A percentile compares a stretch with the other conserved stretches of the same genome.
phyloP scores from a whole-genome alignment of 2,888 invertebrate species.

The Malacosoma neustria region DNA sequence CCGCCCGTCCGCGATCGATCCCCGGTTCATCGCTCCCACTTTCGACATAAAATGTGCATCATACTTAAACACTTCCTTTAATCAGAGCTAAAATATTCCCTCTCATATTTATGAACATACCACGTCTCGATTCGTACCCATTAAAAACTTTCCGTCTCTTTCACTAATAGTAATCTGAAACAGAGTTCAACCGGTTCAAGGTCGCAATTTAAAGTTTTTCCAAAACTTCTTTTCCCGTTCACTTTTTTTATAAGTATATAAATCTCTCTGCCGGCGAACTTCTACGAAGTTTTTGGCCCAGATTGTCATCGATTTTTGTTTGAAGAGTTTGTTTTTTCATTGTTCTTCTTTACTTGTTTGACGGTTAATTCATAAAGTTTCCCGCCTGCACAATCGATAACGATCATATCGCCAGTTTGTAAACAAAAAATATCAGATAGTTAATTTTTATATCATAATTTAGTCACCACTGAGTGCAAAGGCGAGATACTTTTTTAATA shows the following conservation, averaged over 20 bases:
- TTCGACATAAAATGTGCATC: constrained; percentile 34
- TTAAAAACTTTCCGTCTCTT: constrained; percentile 59
- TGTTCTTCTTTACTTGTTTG: constrained; percentile 76
- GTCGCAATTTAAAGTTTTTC: constrained; percentile 77
- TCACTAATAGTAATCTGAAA: constrained; percentile 72
- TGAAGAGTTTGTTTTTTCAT: constrained; percentile 75
- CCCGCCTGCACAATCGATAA: constrained; percentile 66
- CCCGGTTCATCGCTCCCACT: constrained; percentile 51
- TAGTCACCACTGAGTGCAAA: too few relatives aligned
- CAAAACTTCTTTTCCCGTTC: constrained; percentile 69
- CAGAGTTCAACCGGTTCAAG: constrained; percentile 72
- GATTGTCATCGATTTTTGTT: constrained; percentile 77
- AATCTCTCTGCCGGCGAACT: constrained; percentile 74
- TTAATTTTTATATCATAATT: too few relatives aligned
- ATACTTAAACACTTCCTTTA: constrained; percentile 23
- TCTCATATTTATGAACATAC: background rate
- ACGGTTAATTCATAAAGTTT: constrained; percentile 75
- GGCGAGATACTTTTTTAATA: too few relatives aligned
- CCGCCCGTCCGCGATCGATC: constrained; percentile 47
- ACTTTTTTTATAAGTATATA: constrained; percentile 74
- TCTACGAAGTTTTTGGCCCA: constrained; percentile 72
- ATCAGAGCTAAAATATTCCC: background rate
- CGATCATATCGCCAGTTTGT: constrained; percentile 46
- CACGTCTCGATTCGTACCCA: constrained; percentile 45
- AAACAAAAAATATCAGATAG: too few relatives aligned